These are phyloP conservation scores for Zosterops borbonicus DNA, from an alignment of 2,113 vertebrate genomes.

Conservation along the genomic window DNA sequence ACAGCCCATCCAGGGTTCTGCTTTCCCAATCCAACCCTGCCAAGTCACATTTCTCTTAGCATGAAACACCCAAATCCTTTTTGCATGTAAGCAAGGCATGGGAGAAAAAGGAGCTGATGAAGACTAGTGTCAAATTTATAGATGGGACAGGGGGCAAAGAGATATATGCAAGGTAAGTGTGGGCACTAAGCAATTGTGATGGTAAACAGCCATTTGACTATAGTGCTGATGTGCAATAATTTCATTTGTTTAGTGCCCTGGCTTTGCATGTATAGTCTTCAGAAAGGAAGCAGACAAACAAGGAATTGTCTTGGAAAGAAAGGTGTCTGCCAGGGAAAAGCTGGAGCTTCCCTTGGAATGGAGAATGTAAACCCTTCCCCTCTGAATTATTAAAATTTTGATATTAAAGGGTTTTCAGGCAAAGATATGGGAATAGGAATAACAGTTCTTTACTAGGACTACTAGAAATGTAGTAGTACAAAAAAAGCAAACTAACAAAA, in stretches of 20 bases:
- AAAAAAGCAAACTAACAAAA: too few species aligned
- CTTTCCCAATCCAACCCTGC: neutral
- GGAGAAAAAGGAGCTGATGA: neutral
- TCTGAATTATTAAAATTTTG: too few species aligned
- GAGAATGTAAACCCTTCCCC: too few species aligned
- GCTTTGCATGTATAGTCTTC: neutral
- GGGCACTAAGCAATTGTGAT: neutral
- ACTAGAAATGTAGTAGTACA: too few species aligned
- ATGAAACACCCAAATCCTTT: neutral
- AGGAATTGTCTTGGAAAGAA: neutral
- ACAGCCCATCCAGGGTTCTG: neutral
- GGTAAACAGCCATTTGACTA: neutral
- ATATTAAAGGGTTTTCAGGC: too few species aligned
- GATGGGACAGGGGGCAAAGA: rapidly evolving
- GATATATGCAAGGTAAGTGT: neutral
- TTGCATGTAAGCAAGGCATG: neutral
- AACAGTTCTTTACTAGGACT: too few species aligned
- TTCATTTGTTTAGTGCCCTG: neutral
- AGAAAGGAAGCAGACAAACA: neutral
- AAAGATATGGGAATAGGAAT: too few species aligned
- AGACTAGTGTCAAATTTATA: neutral
- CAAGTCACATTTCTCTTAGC: neutral
- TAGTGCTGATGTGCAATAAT: neutral
- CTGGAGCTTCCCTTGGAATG: too few species aligned
- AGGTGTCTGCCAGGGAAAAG: too few species aligned